A percentile compares a stretch with the other conserved stretches of the same genome.
Conservation (phyloP, 2,113 vertebrate genomes). For the Leucoraja erinaceus region DNA sequence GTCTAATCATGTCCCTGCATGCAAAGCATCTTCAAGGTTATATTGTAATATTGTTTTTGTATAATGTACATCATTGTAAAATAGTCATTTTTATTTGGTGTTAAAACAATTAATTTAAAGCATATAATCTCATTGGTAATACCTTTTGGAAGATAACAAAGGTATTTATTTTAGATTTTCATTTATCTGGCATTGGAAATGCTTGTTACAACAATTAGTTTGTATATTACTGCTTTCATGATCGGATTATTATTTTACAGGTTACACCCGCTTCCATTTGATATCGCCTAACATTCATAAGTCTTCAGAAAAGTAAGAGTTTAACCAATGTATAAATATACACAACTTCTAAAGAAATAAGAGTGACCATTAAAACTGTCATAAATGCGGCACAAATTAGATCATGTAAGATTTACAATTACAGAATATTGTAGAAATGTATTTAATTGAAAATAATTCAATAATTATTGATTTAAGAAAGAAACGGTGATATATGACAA, state of each 20-base stretch:
- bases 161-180: not conserved
- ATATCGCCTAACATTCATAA: conserved; percentile 84
- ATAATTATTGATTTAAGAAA: not conserved
- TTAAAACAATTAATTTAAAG: not conserved
- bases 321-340: not conserved
- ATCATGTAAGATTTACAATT: not conserved
- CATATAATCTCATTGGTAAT: not conserved
- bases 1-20: not conserved
- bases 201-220: not conserved
- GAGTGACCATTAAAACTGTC: not conserved
- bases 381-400: not conserved
- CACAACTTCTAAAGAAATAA: not conserved
- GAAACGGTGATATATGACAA: too few relatives aligned
- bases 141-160: too few relatives aligned
- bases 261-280: conserved; percentile 83
- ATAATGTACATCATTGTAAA: not conserved
- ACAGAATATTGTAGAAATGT: not conserved
- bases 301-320: conserved; percentile 82
- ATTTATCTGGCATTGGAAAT: not conserved
- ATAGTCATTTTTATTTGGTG: not conserved
- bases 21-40: not conserved
- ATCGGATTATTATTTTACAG: conserved; percentile 54
- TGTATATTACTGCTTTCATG: not conserved
- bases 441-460: not conserved
- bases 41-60: not conserved